Base-by-base conservation (phyloP, 1,140 invertebrate genomes). In the Gonatopus flavifemur region DNA sequence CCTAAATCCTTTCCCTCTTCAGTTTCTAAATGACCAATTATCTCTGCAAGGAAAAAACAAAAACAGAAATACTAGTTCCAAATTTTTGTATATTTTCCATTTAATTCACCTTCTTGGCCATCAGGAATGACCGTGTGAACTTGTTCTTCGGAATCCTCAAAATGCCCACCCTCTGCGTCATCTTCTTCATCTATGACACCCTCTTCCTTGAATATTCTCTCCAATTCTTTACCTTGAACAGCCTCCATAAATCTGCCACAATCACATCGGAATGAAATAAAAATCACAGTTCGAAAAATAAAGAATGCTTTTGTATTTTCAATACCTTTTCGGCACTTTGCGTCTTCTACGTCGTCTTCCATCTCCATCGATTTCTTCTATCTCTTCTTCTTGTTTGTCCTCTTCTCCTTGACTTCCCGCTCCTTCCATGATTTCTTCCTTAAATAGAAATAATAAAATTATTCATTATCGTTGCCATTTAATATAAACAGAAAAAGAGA, bases 171-270 rank as follows among this genome's bases (percentile, higher is more conserved):
- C 3, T 63, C 52, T 2, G 75, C 67, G 20, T 69, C 66, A 21
- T 81, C 83, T 44, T 82, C 81, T 22, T 82, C 84, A 57, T 86
- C 86, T 42, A 83, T 84, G 3, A 88, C 83, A 20, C 86, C 87
- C 72, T 87, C 85, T 62, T 88, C 84, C 59, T 82, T 81, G 46
- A 88, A 85, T 57, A 89, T 86, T 60, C 82, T 78, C 62, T 88
- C 86, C 33, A 89, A 70, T 75, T 89, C 87, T 73, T 86, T 86
- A 1, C 87, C 87, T 80, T 87, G 85, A 12, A 88, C 82, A 51
- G 81, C 82, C 77, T 86, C 86, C 57, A 80, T 81, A 57, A 81
- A 88, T 60, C 86, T 83, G 28, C 28, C 20, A n/a, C n/a, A n/a
- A 45, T 49, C 42, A 24, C 5, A 49, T 25, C 10, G 10, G 43